Conservation (phyloP, 2,888 invertebrate species). For the Temnothorax rugatulus region DNA sequence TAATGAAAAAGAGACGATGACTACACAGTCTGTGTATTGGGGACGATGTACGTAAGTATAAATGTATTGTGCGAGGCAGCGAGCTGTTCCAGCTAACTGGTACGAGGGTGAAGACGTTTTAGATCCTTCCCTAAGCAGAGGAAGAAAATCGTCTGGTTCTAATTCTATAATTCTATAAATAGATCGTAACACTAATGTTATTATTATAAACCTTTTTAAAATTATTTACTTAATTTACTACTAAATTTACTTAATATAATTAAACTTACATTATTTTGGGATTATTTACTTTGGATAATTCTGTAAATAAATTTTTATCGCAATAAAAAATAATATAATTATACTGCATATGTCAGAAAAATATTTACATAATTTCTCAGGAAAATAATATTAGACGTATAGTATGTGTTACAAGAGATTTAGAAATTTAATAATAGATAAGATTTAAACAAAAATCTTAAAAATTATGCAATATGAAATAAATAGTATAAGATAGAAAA, state of each 20-base stretch:
- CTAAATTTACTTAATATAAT: background rate
- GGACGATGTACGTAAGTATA: conserved; percentile 11
- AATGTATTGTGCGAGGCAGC: conserved; percentile 25
- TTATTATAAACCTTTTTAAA: background rate
- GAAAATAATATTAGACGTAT: background rate
- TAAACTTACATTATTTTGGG: background rate
- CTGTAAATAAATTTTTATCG: background rate
- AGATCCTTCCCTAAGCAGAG: conserved; percentile 1
- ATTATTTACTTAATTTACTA: background rate
- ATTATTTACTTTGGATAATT: background rate
- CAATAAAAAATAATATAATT: background rate
- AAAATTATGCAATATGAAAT: no score
- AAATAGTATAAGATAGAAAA: no score
- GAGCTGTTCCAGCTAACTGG: conserved; percentile 28
- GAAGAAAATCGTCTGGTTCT: conserved; percentile 29
- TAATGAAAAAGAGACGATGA: conserved; percentile 64
- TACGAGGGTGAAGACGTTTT: conserved; percentile 40
- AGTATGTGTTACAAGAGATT: background rate
- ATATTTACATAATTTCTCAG: background rate
- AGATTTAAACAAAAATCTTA: background rate
- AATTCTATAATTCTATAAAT: conserved; percentile 35
- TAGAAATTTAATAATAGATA: background rate
- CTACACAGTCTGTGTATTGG: conserved; percentile 19
- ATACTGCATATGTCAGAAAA: background rate
- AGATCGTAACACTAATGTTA: background rate